Base-by-base conservation (phyloP, 2,113 vertebrate species). In the Nothoprocta pentlandii region DNA sequence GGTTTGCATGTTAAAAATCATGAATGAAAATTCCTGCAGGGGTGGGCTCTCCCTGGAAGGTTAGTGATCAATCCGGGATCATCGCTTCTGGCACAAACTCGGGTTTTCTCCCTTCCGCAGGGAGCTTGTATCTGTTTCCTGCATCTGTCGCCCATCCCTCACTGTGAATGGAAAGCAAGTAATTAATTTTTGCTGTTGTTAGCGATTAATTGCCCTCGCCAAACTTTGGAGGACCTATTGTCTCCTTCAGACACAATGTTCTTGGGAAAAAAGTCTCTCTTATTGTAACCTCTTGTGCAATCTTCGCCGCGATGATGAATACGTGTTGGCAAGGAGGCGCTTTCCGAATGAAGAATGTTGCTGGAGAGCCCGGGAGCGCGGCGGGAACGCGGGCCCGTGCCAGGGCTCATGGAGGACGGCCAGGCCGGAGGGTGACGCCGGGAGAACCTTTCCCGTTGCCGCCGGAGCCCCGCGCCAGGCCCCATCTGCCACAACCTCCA, bases 291-390 rank as follows among this genome's bases (percentile, higher is more conserved):
- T 92, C 78, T 89, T 92, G 80, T 81, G 90, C 91, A 93, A 68
- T 94, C 92, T 93, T 89, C 36, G 20, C 36, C 90, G 79, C 85
- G 85, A 93, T 95, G 93, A 95, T 91, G 95, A 96, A 95, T 96
- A 81, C 87, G 47, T 92, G 89, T 90, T 97, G 95, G 94, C 94
- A 94, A 85, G 64, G 1, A 41, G 90, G 59, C 84, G 70, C 85
- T 94, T 95, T 85, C 95, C 87, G 82, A 96, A 93, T 93, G 85
- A 96, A 94, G 87, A 95, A 93, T 92, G 88, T 96, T 95, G 92
- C 92, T 95, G 95, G 95, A 94, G 85, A 94, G 87, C 85, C 71
- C 83, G 75, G 77, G 85, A 95, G 93, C 85, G 79, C 94, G 87
- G 85, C 93, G 85, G 89, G 92, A 96, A 93, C 63, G 56, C 46